phyloP scores from a whole-genome alignment of 1,140 invertebrate genomes.

The Oncopodura yosiiana region DNA sequence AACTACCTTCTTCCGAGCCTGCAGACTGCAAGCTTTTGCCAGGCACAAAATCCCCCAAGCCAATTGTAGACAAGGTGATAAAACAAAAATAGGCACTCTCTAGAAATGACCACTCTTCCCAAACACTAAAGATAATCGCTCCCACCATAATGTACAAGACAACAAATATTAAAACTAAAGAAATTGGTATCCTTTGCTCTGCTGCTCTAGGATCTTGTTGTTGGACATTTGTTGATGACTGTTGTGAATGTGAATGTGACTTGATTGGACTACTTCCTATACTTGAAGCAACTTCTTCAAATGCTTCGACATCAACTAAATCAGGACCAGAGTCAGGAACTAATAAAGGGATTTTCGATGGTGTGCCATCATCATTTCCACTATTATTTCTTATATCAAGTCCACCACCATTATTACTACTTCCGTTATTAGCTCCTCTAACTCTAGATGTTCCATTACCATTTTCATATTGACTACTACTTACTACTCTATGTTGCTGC shows the following conservation, averaged over 20 bases:
- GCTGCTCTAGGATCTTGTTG: constrained; percentile 40
- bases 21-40: constrained; percentile 47
- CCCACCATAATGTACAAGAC: constrained; percentile 60
- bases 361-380: constrained; percentile 47
- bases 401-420: neutral
- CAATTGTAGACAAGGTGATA: constrained; percentile 74
- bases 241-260: too few species aligned
- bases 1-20: constrained; percentile 48
- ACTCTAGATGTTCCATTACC: neutral
- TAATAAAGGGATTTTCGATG: constrained; percentile 58
- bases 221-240: neutral
- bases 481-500: neutral
- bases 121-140: constrained; percentile 57
- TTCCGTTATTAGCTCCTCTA: neutral
- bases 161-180: constrained; percentile 57
- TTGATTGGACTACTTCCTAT: too few species aligned
- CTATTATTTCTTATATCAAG: neutral
- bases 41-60: constrained; percentile 72
- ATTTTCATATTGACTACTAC: neutral
- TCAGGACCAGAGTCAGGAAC: constrained; percentile 37
- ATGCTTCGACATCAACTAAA: constrained; percentile 37
- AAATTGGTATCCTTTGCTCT: constrained; percentile 51
- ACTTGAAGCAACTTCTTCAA: constrained; percentile 17
- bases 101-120: constrained; percentile 67
- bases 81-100: constrained; percentile 81